Percentiles rank a stretch among this genome's conserved stretches.
Conservation (phyloP, 2,113 vertebrate genomes). For the Anguilla rostrata region DNA sequence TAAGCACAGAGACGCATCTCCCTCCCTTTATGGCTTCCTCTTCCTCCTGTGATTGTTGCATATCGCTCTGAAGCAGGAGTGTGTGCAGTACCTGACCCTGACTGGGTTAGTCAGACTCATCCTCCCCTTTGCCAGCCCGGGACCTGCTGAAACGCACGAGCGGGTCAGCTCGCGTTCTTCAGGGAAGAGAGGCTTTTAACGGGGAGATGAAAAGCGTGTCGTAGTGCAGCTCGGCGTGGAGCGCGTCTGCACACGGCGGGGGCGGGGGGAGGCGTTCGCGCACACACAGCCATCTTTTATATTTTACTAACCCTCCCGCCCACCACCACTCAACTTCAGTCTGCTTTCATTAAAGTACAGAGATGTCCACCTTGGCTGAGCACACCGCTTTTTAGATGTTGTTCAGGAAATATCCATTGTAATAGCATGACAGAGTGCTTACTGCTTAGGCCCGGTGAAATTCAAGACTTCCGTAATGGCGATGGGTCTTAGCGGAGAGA, state of each 20-base stretch:
- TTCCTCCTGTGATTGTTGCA: conserved; percentile 9
- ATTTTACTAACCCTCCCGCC: background rate
- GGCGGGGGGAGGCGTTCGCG: too few species aligned
- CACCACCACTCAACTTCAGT: background rate
- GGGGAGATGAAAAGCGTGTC: background rate
- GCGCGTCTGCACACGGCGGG: background rate
- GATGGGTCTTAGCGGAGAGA: background rate
- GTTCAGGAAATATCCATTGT: conserved; percentile 6
- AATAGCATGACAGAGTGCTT: conserved; percentile 4
- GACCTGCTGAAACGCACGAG: conserved; percentile 2
- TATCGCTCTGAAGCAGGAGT: conserved; percentile 37
- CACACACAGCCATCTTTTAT: background rate
- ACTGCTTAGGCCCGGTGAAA: conserved; percentile 20
- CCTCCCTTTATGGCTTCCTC: background rate
- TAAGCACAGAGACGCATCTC: background rate
- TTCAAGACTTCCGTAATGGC: conserved; percentile 18
- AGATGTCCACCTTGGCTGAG: background rate
- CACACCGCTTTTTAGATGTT: background rate
- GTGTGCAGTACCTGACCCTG: conserved; percentile 3
- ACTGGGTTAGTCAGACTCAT: conserved; percentile 31
- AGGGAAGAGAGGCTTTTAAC: background rate
- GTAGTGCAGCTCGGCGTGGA: background rate
- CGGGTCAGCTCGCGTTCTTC: background rate
- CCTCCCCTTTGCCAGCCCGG: conserved; percentile 23
- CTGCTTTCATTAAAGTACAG: background rate